Evolutionary conservation across 2,797 vertebrate species (phyloP), one percentile per base, ranked within the genome.

Genomic region (Momotus momota): DNA sequence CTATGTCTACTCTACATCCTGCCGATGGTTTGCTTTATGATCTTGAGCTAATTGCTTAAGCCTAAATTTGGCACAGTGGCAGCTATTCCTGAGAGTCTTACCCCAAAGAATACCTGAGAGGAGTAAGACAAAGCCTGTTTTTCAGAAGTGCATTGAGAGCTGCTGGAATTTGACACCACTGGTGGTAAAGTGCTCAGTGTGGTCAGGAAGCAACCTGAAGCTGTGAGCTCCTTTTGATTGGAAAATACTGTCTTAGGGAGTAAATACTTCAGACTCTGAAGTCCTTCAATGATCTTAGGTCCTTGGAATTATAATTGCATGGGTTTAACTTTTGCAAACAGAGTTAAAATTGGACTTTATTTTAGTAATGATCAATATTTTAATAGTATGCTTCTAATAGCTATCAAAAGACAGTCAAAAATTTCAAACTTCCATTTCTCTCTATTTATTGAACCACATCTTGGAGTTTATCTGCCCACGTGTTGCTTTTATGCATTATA

Each of bases 121-220:
- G 18, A 94, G 14, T 29, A 61, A 31, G 25, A 20, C 4, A 10
- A 66, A 80, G 26, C 14, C 69, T 75, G 35, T 23, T 85, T 90
- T 71, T 71, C 20, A 25, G 35, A 41, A 58, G 21, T 22, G 8
- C 41, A 65, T 57, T 71, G 48, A 48, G 69, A 75, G 18, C 46
- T 51, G 29, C 64, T 43, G 40, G 18, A 35, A 15, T 87, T 77
- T 81, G 12, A 38, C 46, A 74, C 22, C 0, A 1, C 49, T 0
- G 0, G 11, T 0, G 0, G 6, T 49, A 49, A 65, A 14, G 14
- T 54, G 18, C 49, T 74, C 3, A 1, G 6, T 10, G 21, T 23
- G 5, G 51, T 73, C 66, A 85, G 49, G 67, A 69, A 66, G 11
- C 6, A 11, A 26, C 1, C 3, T 49, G 41, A 49, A 91, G 7